phyloP scores from a whole-genome alignment of 1,140 invertebrate species.

The Meloidogyne floridensis region DNA sequence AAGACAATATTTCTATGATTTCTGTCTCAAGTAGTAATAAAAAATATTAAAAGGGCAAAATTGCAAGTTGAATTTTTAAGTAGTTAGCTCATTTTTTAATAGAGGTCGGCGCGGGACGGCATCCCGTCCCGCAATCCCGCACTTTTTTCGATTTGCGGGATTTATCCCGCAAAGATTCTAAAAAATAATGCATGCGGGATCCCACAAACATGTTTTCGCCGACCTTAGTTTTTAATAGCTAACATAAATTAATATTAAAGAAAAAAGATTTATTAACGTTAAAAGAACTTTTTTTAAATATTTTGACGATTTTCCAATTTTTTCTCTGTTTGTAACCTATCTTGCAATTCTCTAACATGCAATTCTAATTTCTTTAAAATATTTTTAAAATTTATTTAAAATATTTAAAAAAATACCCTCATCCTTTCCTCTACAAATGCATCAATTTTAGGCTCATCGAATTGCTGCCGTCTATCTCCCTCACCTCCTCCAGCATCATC shows the following conservation, averaged over 20 bases:
- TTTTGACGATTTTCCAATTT: background rate
- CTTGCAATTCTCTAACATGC: background rate
- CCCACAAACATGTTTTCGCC: too few species aligned
- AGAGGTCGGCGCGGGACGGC: too few species aligned
- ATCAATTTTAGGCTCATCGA: constrained; percentile 33
- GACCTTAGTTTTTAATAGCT: too few species aligned
- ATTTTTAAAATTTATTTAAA: background rate
- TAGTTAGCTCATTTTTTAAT: too few species aligned
- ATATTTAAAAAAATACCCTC: constrained; percentile 5
- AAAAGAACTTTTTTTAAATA: too few species aligned
- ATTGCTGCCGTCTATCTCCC: constrained; percentile 33
- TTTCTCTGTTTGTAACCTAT: constrained; percentile 5
- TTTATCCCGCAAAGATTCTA: too few species aligned
- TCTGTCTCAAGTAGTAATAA: background rate
- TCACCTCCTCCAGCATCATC: constrained; percentile 13
- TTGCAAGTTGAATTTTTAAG: background rate
- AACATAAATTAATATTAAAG: too few species aligned
- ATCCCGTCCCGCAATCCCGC: too few species aligned
- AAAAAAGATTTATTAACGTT: too few species aligned
- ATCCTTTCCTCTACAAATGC: constrained; percentile 30
- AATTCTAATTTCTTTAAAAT: constrained; percentile 13
- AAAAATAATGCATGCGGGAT: too few species aligned
- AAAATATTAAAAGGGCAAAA: background rate
- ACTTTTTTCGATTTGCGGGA: too few species aligned
- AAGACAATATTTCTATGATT: background rate